Base-by-base conservation (phyloP, 2,888 invertebrate genomes). In the Acanthosepion esculentum region DNA sequence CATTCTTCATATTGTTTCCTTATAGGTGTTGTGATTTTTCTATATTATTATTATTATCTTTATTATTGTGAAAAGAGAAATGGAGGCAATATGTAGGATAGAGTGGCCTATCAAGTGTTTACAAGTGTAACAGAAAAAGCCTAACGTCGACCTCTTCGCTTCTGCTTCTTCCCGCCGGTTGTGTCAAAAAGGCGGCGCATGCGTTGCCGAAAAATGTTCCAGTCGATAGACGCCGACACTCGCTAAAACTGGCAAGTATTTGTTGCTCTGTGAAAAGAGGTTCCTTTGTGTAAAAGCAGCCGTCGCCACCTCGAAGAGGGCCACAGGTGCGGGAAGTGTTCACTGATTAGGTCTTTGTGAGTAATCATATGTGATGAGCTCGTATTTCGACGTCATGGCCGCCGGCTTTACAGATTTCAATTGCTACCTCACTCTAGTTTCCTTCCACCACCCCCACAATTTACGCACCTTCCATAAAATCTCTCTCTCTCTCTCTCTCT, bases 141-240 rank as follows among this genome's bases (percentile, higher is more conserved):
- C n/a, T n/a, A n/a, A 78, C n/a, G 78, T 78, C 78, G n/a, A 78
- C n/a, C 78, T 15, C 12, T 78, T 78, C 78, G n/a, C 18, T 78
- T 78, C n/a, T n/a, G 78, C 78, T 78, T 18, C 78, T 78, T 78
- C n/a, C 78, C 78, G n/a, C n/a, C n/a, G 78, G 78, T 78, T 78
- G n/a, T n/a, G 78, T 78, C 78, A 78, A 78, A 78, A 78, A 78
- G n/a, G 78, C 78, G n/a, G 78, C n/a, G 78, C n/a, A n/a, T 78
- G n/a, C n/a, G 15, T 78, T 78, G 78, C n/a, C n/a, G n/a, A 15
- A 78, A 78, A 78, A 78, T 18, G n/a, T n/a, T 78, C 78, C n/a
- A 78, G 78, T 78, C 78, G n/a, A n/a, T n/a, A 33, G 78, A 78
- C 78, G 78, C 78, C 78, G n/a, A 33, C n/a, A 33, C 78, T 78